Evolutionary conservation across 2,113 vertebrate genomes (phyloP).

Genomic region (Pterocles burchelli): DNA sequence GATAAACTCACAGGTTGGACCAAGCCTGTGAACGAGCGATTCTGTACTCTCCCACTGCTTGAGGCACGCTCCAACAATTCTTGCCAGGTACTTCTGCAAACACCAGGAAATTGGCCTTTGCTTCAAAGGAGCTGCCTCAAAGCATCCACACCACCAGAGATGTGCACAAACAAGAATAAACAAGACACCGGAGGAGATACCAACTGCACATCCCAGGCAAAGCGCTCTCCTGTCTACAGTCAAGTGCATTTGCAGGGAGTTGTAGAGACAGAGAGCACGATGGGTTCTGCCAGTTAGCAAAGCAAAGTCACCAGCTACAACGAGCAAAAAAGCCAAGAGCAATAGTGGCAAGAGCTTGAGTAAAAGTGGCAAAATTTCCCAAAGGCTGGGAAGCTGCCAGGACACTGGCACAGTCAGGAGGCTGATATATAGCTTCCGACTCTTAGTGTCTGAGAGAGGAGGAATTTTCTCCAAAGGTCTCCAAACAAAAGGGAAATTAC

Average conservation of each 20-base stretch:
- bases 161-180: not conserved
- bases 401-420: not conserved
- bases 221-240: not conserved
- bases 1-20: not conserved
- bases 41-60: not conserved
- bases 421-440: not conserved
- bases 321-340: not conserved
- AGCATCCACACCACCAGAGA: not conserved
- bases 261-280: not conserved
- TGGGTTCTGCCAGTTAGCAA: not conserved
- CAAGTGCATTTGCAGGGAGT: not conserved
- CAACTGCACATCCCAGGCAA: not conserved
- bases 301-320: not conserved
- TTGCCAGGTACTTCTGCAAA: not conserved
- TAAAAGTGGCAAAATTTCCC: not conserved
- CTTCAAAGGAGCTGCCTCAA: constrained; percentile 19
- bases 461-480: not conserved
- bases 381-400: not conserved
- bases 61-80: not conserved
- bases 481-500: not conserved
- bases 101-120: not conserved
- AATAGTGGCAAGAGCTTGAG: not conserved
- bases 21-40: rapidly evolving
- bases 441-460: not conserved
- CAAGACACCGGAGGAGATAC: not conserved